Percentiles rank a stretch among this genome's conserved stretches.
phyloP scores from a whole-genome alignment of 1,140 invertebrate genomes.

The Chrysoperla carnea region DNA sequence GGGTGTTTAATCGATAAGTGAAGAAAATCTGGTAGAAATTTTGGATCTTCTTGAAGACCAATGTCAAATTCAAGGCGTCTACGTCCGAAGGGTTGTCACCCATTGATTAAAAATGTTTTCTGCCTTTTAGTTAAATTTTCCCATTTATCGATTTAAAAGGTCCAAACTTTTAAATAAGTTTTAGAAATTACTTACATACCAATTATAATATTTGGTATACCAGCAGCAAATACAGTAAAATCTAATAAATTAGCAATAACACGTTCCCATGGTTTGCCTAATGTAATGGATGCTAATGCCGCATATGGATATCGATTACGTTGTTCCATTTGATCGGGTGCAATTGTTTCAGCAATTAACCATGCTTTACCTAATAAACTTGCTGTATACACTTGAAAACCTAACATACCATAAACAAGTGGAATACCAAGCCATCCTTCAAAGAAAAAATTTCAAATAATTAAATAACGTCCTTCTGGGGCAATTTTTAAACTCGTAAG shows the following conservation, averaged over 20 bases:
- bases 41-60: too few species aligned
- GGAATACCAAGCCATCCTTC: constrained; percentile 51
- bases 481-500: too few species aligned
- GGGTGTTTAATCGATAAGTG: too few species aligned
- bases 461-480: too few species aligned
- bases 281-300: constrained; percentile 53
- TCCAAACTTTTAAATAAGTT: too few species aligned
- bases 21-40: too few species aligned
- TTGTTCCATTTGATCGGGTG: constrained; percentile 36
- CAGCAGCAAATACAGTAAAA: constrained; percentile 50
- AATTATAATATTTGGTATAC: constrained; percentile 58
- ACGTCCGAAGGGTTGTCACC: too few species aligned
- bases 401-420: constrained; percentile 42
- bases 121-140: too few species aligned
- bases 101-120: too few species aligned
- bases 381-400: constrained; percentile 58
- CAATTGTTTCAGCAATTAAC: constrained; percentile 45
- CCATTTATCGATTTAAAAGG: too few species aligned
- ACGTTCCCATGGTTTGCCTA: constrained; percentile 33
- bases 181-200: constrained; percentile 25
- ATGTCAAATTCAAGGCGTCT: too few species aligned
- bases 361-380: constrained; percentile 52
- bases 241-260: constrained; percentile 49
- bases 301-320: constrained; percentile 58
- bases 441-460: constrained; percentile 11